Evolutionary conservation across 2,113 vertebrate genomes (phyloP).

Genomic region (Megaceryle maxima): DNA sequence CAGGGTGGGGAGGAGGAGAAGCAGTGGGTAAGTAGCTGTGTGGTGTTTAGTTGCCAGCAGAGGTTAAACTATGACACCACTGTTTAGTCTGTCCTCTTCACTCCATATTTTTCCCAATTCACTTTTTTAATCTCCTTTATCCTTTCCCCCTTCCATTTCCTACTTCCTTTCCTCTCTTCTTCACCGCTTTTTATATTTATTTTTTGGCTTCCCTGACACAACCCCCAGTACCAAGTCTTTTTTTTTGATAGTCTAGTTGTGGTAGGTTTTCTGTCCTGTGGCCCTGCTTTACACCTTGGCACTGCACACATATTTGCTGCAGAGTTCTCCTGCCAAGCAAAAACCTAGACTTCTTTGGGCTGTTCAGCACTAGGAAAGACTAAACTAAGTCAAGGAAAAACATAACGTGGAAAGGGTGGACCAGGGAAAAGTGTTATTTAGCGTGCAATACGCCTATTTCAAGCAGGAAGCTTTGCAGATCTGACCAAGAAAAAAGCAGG

Average conservation of each 20-base stretch:
- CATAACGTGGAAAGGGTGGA: neutral
- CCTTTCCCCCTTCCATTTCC: neutral
- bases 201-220: neutral
- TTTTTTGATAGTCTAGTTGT: neutral
- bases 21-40: too few species aligned
- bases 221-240: neutral
- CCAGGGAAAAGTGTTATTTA: neutral
- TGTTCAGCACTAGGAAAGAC: neutral
- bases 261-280: neutral
- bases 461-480: slow-evolving; percentile 4
- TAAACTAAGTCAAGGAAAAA: neutral
- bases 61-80: too few species aligned
- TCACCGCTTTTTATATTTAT: neutral
- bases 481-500: neutral
- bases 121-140: neutral
- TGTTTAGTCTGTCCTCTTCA: neutral
- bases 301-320: neutral
- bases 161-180: neutral
- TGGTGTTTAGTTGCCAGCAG: too few species aligned
- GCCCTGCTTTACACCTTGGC: neutral
- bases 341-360: neutral
- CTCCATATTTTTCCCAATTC: neutral
- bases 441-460: neutral
- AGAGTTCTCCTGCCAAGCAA: neutral
- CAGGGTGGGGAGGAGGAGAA: too few species aligned